Conservation (phyloP, 2,113 vertebrate species). For the Heliornis fulica region DNA sequence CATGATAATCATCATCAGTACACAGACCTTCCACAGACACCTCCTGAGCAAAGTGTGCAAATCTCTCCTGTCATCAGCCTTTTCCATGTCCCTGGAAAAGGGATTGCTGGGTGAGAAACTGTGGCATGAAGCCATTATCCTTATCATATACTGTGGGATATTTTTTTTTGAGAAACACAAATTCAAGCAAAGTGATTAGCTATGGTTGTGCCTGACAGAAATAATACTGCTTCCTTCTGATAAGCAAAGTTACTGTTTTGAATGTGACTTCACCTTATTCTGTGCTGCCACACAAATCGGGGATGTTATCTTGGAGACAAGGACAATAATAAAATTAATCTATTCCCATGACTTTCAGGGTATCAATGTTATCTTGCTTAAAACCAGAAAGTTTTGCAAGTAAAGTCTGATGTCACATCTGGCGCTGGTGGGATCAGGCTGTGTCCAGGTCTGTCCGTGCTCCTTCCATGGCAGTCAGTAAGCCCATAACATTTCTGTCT, state of each 20-base stretch:
- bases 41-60: background rate
- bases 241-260: conserved; percentile 54
- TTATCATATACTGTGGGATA: background rate
- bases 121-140: background rate
- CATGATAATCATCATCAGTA: background rate
- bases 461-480: background rate
- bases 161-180: conserved; percentile 35
- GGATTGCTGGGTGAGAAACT: background rate
- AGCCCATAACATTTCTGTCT: background rate
- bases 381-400: background rate
- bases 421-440: background rate
- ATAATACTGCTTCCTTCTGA: conserved; percentile 56
- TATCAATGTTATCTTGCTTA: conserved; percentile 11
- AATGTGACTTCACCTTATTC: conserved; percentile 50
- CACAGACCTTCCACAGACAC: background rate
- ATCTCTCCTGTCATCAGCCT: background rate
- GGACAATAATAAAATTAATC: conserved; percentile 23
- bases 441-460: background rate
- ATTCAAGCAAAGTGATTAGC: conserved; percentile 25
- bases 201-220: conserved; percentile 21
- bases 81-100: background rate
- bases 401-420: conserved; percentile 3
- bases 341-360: background rate
- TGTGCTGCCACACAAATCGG: background rate
- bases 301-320: conserved; percentile 32